A percentile compares a stretch with the other conserved stretches of the same genome.
These are phyloP conservation scores for Symphodus melops DNA, from an alignment of 2,113 vertebrate genomes.

Conservation along the genomic window DNA sequence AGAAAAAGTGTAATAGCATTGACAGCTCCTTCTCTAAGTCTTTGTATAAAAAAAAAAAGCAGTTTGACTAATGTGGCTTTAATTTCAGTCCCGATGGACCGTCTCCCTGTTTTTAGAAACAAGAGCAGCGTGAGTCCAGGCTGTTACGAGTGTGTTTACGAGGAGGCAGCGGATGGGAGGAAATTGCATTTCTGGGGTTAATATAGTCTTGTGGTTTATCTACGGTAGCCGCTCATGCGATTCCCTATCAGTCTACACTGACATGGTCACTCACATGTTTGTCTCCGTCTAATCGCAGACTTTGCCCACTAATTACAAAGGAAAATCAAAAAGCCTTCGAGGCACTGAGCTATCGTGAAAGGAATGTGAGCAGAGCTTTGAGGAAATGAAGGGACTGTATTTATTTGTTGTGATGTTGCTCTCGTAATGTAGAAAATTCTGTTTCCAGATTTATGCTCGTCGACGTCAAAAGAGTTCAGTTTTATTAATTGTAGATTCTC, in stretches of 20 bases:
- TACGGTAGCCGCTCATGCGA: slow-evolving; percentile 52
- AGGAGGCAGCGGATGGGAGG: slow-evolving; percentile 60
- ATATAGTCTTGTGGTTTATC: slow-evolving; percentile 66
- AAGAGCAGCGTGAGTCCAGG: slow-evolving; percentile 23
- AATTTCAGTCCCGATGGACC: slow-evolving; percentile 17
- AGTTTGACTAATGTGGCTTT: slow-evolving; percentile 47
- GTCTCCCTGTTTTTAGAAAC: slow-evolving; percentile 12
- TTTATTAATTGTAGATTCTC: slow-evolving; percentile 29
- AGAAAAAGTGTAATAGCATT: no score
- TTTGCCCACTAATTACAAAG: slow-evolving; percentile 63
- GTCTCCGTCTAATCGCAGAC: slow-evolving; percentile 71
- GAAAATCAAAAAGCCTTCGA: slow-evolving; percentile 49
- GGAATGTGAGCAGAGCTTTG: slow-evolving; percentile 28
- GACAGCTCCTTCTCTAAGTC: not conserved
- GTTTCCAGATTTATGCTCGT: not conserved
- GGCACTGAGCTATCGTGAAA: slow-evolving; percentile 50
- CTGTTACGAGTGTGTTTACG: slow-evolving; percentile 46
- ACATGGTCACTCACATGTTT: slow-evolving; percentile 65
- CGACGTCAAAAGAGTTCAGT: not conserved
- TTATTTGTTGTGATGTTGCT: slow-evolving; percentile 26
- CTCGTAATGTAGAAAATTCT: slow-evolving; percentile 30
- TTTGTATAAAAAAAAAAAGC: slow-evolving; percentile 25
- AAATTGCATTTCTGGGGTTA: slow-evolving; percentile 71
- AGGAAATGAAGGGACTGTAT: slow-evolving; percentile 39
- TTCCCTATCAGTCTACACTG: slow-evolving; percentile 50